Conservation (phyloP, 2,888 invertebrate genomes). For the Campoplex nolae region DNA sequence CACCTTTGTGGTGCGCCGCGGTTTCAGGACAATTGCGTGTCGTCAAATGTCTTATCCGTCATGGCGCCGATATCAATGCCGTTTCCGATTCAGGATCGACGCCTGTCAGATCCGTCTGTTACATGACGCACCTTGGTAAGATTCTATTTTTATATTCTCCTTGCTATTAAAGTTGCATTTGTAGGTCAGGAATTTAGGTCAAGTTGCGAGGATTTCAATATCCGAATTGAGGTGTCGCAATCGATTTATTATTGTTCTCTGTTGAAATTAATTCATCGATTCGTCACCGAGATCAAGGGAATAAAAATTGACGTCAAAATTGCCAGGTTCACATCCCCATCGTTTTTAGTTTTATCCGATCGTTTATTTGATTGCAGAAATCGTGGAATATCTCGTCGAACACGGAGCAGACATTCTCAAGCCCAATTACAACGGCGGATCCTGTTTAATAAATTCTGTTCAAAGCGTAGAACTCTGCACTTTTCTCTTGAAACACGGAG, state of each 20-base stretch:
- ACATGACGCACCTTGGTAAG: conserved; percentile 94
- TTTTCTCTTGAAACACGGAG: conserved; percentile 92
- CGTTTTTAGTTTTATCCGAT: background rate
- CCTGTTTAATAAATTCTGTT: conserved; percentile 96
- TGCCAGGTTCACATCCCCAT: background rate
- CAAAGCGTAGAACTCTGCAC: conserved; percentile 93
- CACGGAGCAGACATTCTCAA: conserved; percentile 93
- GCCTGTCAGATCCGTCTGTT: conserved; percentile 96
- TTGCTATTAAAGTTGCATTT: conserved; percentile 12
- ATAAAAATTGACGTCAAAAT: background rate
- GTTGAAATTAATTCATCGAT: background rate
- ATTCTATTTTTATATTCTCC: conserved; percentile 42
- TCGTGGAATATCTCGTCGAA: conserved; percentile 90
- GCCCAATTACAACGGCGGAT: conserved; percentile 96
- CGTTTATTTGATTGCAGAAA: conserved; percentile 70
- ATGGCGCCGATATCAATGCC: conserved; percentile 94
- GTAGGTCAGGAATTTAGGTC: conserved; percentile 58
- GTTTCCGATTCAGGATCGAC: conserved; percentile 95
- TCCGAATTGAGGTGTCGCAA: conserved; percentile 42
- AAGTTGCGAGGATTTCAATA: conserved; percentile 35
- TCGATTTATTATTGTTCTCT: conserved; percentile 20
- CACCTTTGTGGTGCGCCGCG: conserved; percentile 96
- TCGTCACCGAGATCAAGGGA: background rate
- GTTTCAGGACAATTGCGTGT: conserved; percentile 93
- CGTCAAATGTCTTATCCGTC: conserved; percentile 91